Evolutionary conservation across 2,113 vertebrate genomes (phyloP).

Genomic region (Narcine bancroftii): DNA sequence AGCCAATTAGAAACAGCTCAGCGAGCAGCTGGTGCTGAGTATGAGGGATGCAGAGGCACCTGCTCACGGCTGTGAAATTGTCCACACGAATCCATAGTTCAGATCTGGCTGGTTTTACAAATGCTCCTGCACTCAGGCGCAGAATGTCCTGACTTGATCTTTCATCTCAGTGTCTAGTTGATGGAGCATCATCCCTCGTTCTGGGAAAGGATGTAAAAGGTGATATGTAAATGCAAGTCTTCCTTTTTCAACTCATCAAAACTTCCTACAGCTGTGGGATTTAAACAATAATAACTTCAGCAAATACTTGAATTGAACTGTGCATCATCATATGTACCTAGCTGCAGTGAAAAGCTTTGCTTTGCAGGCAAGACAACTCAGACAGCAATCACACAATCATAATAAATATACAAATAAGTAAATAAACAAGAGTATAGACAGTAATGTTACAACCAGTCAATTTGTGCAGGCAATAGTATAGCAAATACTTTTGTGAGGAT

Average conservation of each 20-base stretch:
- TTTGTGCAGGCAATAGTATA: no score
- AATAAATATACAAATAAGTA: no score
- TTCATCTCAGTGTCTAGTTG: background rate
- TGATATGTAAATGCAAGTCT: no score
- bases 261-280: background rate
- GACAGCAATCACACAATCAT: no score
- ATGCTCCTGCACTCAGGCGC: background rate
- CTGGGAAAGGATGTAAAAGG: no score
- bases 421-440: no score
- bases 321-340: no score
- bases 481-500: no score
- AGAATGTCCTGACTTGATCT: background rate
- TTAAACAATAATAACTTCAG: background rate
- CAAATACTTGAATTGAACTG: no score
- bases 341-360: no score
- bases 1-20: slow-evolving; percentile 58
- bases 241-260: background rate
- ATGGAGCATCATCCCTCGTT: background rate
- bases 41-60: slow-evolving; percentile 54
- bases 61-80: slow-evolving; percentile 44
- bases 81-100: background rate
- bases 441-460: no score
- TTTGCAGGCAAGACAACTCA: no score
- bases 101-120: background rate
- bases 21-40: slow-evolving; percentile 53